These are phyloP conservation scores for Pangasius mekongensis DNA, from an alignment of 2,797 vertebrate genomes.

Conservation along the genomic window DNA sequence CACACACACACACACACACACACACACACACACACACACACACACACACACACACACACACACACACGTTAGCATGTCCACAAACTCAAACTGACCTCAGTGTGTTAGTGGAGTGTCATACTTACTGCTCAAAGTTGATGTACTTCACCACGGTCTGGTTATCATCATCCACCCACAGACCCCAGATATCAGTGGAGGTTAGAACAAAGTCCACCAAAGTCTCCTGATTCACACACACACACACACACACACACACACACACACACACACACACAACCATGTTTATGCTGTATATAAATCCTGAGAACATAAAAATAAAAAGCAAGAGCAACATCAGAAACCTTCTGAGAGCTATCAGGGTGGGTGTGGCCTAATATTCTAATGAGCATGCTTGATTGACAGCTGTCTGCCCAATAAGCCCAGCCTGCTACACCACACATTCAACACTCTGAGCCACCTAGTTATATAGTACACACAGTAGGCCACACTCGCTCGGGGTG, in stretches of 20 bases:
- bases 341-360: background rate
- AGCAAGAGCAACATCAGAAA: background rate
- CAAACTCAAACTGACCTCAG: background rate
- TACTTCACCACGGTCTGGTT: slow-evolving; percentile 87
- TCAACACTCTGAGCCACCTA: too few relatives aligned
- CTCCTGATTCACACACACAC: slow-evolving; percentile 75
- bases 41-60: background rate
- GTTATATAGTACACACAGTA: background rate
- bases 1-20: slow-evolving; percentile 18
- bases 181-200: slow-evolving; percentile 90
- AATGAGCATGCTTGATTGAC: background rate
- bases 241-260: background rate
- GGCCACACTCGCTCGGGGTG: too few relatives aligned
- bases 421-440: too few relatives aligned
- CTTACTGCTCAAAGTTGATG: slow-evolving; percentile 95
- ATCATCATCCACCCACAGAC: slow-evolving; percentile 88
- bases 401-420: background rate
- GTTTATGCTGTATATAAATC: background rate
- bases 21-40: background rate
- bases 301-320: background rate
- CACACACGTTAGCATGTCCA: background rate
- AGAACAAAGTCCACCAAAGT: slow-evolving; percentile 89
- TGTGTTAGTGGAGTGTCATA: background rate
- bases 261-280: too few relatives aligned
- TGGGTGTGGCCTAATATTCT: background rate